Percentiles rank a stretch among this genome's conserved stretches.
These are phyloP conservation scores for Planococcus citri DNA, from an alignment of 1,140 invertebrate genomes.

Conservation along the genomic window DNA sequence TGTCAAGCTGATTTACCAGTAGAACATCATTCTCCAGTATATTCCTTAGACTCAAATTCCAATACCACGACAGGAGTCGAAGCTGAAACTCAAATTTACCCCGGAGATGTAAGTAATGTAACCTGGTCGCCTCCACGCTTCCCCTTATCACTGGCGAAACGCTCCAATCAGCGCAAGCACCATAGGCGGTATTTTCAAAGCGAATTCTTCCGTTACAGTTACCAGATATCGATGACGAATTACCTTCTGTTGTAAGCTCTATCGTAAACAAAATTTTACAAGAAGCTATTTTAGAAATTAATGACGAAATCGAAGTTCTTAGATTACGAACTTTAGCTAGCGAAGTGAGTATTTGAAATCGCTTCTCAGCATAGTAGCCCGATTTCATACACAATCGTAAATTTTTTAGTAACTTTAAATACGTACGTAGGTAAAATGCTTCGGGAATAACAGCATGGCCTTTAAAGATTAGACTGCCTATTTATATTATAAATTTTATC, in stretches of 20 bases:
- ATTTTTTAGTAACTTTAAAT: no score
- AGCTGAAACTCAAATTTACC: background rate
- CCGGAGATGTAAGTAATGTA: background rate
- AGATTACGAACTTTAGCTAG: background rate
- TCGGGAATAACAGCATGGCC: slow-evolving; percentile 1
- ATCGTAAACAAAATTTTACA: background rate
- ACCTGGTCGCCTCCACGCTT: background rate
- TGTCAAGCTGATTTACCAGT: background rate
- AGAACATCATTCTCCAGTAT: background rate
- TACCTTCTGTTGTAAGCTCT: background rate
- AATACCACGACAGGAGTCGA: background rate
- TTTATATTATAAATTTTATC: no score
- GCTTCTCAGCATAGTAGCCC: background rate
- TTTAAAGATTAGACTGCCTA: background rate
- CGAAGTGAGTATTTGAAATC: slow-evolving; percentile 1
- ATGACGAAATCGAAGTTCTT: background rate
- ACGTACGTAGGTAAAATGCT: background rate
- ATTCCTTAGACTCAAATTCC: background rate
- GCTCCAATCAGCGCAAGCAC: no score
- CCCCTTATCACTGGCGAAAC: background rate
- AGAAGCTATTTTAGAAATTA: slow-evolving; percentile 15
- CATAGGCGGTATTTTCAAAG: background rate
- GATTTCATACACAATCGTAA: background rate
- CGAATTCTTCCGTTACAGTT: background rate
- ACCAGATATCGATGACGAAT: background rate